Evolutionary conservation across 2,888 invertebrate genomes (phyloP).

Genomic region (Trichogramma evanescens): DNA sequence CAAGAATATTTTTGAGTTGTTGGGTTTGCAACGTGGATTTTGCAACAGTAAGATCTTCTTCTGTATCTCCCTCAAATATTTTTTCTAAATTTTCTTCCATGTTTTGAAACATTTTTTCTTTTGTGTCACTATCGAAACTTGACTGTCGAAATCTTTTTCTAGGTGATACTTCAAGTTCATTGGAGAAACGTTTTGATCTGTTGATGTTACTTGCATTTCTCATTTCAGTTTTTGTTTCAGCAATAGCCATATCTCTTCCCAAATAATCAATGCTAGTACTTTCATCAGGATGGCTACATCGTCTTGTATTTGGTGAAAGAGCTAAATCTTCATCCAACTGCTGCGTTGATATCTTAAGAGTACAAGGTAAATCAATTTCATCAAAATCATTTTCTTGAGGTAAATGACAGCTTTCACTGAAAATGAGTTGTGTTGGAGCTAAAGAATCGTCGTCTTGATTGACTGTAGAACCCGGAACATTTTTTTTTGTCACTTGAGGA

Average conservation of each 20-base stretch:
- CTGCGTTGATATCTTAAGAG: constrained; percentile 11
- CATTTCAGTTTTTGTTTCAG: too few relatives aligned
- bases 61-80: constrained; percentile 30
- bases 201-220: too few relatives aligned
- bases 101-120: constrained; percentile 24
- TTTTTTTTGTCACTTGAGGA: constrained; percentile 22
- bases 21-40: constrained; percentile 33
- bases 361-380: constrained; percentile 4
- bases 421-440: constrained; percentile 3
- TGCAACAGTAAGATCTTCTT: constrained; percentile 19
- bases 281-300: too few relatives aligned
- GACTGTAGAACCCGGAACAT: neutral
- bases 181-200: too few relatives aligned
- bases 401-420: neutral
- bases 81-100: constrained; percentile 30
- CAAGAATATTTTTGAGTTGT: constrained; percentile 31
- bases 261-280: too few relatives aligned
- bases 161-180: too few relatives aligned
- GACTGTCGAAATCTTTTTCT: too few relatives aligned
- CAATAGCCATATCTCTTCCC: too few relatives aligned
- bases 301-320: too few relatives aligned
- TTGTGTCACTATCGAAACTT: neutral
- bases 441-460: constrained; percentile 2
- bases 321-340: neutral
- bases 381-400: neutral